A percentile compares a stretch with the other conserved stretches of the same genome.
Evolutionary conservation across 2,888 invertebrate species (phyloP).

Genomic region (Xylota segnis): DNA sequence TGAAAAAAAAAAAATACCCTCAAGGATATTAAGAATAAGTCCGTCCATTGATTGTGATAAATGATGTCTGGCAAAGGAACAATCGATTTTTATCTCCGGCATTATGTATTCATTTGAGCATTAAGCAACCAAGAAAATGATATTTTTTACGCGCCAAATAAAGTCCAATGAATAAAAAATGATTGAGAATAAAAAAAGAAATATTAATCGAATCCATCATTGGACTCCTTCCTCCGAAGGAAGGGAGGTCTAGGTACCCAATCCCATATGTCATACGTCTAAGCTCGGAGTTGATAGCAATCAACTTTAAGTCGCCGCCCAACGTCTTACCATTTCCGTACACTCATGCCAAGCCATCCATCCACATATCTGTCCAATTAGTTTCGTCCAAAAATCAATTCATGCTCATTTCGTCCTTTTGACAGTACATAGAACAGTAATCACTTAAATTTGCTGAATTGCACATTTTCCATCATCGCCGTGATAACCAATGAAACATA

Average conservation of each 20-base stretch:
- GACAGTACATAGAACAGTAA: slow-evolving; percentile 53
- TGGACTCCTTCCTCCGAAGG: not conserved
- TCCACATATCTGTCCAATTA: slow-evolving; percentile 48
- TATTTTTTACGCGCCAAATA: not conserved
- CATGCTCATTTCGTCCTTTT: slow-evolving; percentile 33
- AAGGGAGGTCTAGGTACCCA: too few species aligned
- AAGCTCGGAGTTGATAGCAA: not conserved
- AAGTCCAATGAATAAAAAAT: slow-evolving; percentile 4
- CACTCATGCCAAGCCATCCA: not conserved
- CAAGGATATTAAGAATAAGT: slow-evolving; percentile 23
- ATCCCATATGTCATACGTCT: too few species aligned
- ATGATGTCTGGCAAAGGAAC: slow-evolving; percentile 10
- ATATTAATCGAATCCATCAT: slow-evolving; percentile 16
- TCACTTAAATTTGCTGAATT: slow-evolving; percentile 66
- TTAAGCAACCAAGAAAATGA: slow-evolving; percentile 15
- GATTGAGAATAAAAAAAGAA: slow-evolving; percentile 4
- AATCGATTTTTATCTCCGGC: slow-evolving; percentile 12
- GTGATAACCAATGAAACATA: slow-evolving; percentile 37
- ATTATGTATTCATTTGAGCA: slow-evolving; percentile 23
- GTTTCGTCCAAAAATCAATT: slow-evolving; percentile 37
- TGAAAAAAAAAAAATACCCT: not conserved
- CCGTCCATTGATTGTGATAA: slow-evolving; percentile 26
- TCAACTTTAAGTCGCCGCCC: not conserved
- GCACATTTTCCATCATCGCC: slow-evolving; percentile 50
- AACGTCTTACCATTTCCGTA: not conserved